Conservation (phyloP, 2,888 invertebrate species). For the Drosophila flavopinicola region DNA sequence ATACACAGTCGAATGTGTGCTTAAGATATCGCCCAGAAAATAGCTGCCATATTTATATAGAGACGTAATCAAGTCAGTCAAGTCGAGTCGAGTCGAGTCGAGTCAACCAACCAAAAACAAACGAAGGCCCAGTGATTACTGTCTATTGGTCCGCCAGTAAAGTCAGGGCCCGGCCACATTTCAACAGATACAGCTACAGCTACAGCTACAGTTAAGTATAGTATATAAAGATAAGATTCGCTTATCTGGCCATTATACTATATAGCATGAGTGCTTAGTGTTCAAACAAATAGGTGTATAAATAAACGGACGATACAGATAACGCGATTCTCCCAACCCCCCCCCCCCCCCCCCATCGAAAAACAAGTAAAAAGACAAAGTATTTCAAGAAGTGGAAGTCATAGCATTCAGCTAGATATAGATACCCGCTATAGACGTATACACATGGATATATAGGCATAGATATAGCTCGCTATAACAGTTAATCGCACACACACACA, state of each 20-base stretch:
- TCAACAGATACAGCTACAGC: constrained; percentile 33
- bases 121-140: constrained; percentile 51
- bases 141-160: constrained; percentile 63
- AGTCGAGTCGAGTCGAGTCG: too few species aligned
- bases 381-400: constrained; percentile 49
- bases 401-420: constrained; percentile 40
- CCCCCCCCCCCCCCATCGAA: not conserved
- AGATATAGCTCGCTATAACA: constrained; percentile 51
- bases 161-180: constrained; percentile 25
- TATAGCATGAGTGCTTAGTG: constrained; percentile 61
- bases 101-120: constrained; percentile 49
- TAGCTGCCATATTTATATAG: constrained; percentile 80
- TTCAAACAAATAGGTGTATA: constrained; percentile 80
- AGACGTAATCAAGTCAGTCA: constrained; percentile 79
- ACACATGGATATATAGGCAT: constrained; percentile 26
- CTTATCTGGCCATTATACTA: constrained; percentile 50
- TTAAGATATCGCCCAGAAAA: constrained; percentile 70
- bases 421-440: constrained; percentile 13
- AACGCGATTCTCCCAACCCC: constrained; percentile 34
- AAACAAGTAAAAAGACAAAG: not conserved
- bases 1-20: constrained; percentile 65
- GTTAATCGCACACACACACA: constrained; percentile 62
- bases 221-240: constrained; percentile 59
- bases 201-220: constrained; percentile 26
- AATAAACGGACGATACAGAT: constrained; percentile 65